These are phyloP conservation scores for Beroe forskalii DNA, from an alignment of 37 sponge, comb jelly and placozoan species.

Conservation along the genomic window DNA sequence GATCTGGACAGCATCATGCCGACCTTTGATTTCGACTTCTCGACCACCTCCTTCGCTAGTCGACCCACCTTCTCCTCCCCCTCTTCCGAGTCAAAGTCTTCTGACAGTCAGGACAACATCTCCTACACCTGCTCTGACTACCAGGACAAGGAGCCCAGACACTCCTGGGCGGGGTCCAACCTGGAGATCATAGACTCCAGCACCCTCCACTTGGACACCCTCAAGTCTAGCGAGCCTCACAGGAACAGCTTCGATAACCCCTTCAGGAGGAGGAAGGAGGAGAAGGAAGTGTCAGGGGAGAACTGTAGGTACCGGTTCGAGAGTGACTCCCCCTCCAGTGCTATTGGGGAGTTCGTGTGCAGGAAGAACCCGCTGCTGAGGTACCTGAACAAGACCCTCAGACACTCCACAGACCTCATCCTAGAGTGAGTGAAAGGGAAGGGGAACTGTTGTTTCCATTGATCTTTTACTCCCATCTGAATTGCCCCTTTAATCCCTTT, in stretches of 20 bases:
- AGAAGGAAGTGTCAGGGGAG: background rate
- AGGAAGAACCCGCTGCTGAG: background rate
- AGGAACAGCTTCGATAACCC: constrained; percentile 32
- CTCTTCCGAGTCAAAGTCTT: background rate
- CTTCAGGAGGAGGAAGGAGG: background rate
- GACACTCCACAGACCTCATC: background rate
- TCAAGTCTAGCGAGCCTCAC: background rate
- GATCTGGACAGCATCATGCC: constrained; percentile 41
- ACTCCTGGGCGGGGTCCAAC: constrained; percentile 23
- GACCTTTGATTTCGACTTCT: constrained; percentile 44
- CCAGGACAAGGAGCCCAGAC: background rate
- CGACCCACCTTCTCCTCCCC: constrained; percentile 19
- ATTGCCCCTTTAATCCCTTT: no score
- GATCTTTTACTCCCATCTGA: no score
- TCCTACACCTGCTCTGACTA: background rate
- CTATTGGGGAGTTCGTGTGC: background rate
- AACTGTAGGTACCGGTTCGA: background rate
- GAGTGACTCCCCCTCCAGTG: background rate
- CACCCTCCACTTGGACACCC: background rate
- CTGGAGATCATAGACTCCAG: constrained; percentile 39
- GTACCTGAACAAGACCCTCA: background rate
- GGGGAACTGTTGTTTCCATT: no score
- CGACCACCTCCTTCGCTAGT: background rate
- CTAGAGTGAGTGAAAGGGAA: background rate
- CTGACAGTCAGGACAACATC: background rate